Evolutionary conservation across 2,113 vertebrate genomes (phyloP).

Genomic region (Pteropus alecto): DNA sequence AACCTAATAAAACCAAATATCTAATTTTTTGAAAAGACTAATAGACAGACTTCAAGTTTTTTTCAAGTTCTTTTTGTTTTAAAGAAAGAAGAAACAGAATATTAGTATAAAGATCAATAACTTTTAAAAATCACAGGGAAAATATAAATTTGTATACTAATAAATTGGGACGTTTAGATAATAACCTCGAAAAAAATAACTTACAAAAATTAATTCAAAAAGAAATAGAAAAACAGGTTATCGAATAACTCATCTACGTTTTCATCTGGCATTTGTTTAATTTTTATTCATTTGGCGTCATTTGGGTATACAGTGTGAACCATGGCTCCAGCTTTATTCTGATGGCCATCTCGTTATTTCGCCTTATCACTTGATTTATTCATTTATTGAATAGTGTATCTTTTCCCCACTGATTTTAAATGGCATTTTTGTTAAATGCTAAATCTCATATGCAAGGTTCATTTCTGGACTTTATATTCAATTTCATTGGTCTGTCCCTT

Average conservation of each 20-base stretch:
- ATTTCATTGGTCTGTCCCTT: neutral
- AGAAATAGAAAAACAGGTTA: neutral
- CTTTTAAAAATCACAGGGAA: neutral
- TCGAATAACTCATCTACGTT: neutral
- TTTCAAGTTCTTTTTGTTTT: neutral
- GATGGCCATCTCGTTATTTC: neutral
- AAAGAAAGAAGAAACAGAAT: neutral
- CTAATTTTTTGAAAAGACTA: slow-evolving; percentile 7
- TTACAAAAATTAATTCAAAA: neutral
- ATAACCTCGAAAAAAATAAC: slow-evolving; percentile 3
- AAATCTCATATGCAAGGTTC: neutral
- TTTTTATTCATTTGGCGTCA: neutral
- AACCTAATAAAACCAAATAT: neutral
- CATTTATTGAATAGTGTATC: neutral
- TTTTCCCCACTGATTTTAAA: neutral
- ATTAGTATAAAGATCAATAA: neutral
- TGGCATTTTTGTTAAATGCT: neutral
- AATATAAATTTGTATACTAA: neutral
- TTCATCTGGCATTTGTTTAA: neutral
- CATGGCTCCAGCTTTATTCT: neutral
- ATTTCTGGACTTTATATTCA: neutral
- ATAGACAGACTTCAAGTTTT: neutral
- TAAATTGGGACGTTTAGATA: neutral
- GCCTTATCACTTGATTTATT: neutral
- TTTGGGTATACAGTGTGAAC: neutral